Base-by-base conservation (phyloP, 2,888 invertebrate genomes). In the Nebria salina region DNA sequence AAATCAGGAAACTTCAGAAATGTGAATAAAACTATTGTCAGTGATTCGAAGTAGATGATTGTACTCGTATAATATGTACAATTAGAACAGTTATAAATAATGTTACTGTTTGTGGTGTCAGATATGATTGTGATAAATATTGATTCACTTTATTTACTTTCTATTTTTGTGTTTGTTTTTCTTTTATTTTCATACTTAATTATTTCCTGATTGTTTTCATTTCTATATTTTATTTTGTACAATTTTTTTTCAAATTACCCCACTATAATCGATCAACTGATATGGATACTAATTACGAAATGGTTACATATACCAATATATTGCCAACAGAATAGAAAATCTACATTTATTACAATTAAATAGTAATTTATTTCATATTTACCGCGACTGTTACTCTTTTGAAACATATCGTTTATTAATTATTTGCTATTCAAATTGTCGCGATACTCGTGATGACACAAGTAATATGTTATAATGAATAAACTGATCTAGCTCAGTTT, bases 51-150 rank as follows among this genome's bases (percentile, higher is more conserved):
- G 54, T 54, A 8, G 54, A 54, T 54, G 54, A 54, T 54, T 54
- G 13, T 54, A 54, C 54, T 8, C 8, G 34, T 34, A 34, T 34
- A 34, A 54, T 13, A 11, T 54, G 54, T 54, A 54, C 54, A 54
- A 54, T 54, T 54, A 54, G 2, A 54, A 54, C 11, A 11, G 54
- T 54, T 54, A 54, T 54, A 54, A 54, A 54, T 54, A 54, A 54
- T 54, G 54, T 54, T 54, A 54, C 54, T 54, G 54, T 54, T 54
- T 54, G 54, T 54, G 54, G 54, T 54, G 54, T 54, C 54, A 54
- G 54, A 54, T 54, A 54, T 54, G 54, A 54, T 54, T 54, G 54
- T 54, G 54, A 54, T 54, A 54, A 54, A 54, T 54, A 54, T 54
- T 54, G 54, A 54, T 54, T 8, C 54, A 13, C 8, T 54, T 54